Conservation (phyloP, 2,797 vertebrate genomes). For the Anomalospiza imberbis region DNA sequence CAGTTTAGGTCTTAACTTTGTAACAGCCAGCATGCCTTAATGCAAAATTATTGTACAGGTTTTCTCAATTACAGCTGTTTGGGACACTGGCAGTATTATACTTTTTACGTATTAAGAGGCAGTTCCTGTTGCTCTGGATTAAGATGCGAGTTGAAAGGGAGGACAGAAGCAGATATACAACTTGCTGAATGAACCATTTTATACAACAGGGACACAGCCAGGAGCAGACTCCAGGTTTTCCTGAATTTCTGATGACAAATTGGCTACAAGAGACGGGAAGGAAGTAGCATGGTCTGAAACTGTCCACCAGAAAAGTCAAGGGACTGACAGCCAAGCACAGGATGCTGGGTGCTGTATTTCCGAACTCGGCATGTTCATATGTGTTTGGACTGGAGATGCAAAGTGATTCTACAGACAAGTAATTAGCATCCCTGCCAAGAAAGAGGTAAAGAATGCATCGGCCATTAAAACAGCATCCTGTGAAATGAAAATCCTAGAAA, state of each 20-base stretch:
- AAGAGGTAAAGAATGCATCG: slow-evolving; percentile 27
- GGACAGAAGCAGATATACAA: neutral
- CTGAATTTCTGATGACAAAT: slow-evolving; percentile 15
- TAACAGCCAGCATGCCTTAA: neutral
- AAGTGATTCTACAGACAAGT: slow-evolving; percentile 56
- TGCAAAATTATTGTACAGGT: neutral
- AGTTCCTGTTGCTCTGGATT: neutral
- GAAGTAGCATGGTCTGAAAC: slow-evolving; percentile 24
- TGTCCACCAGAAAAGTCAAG: slow-evolving; percentile 4
- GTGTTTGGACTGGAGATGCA: neutral
- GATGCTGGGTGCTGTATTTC: neutral
- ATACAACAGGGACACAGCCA: neutral
- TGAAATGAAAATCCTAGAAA: slow-evolving; percentile 23
- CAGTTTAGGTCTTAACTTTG: neutral
- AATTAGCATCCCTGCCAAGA: slow-evolving; percentile 42
- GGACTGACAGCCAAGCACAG: slow-evolving; percentile 23
- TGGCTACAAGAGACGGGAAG: slow-evolving; percentile 14
- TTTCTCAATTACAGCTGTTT: neutral
- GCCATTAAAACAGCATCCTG: slow-evolving; percentile 32
- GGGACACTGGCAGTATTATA: neutral
- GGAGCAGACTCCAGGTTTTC: neutral
- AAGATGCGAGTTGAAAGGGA: neutral
- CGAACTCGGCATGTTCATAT: neutral
- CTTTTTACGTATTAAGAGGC: neutral
- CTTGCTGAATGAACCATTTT: neutral